These are phyloP conservation scores for Oreochromis spilurus DNA, from an alignment of 2,113 vertebrate species.

Conservation along the genomic window DNA sequence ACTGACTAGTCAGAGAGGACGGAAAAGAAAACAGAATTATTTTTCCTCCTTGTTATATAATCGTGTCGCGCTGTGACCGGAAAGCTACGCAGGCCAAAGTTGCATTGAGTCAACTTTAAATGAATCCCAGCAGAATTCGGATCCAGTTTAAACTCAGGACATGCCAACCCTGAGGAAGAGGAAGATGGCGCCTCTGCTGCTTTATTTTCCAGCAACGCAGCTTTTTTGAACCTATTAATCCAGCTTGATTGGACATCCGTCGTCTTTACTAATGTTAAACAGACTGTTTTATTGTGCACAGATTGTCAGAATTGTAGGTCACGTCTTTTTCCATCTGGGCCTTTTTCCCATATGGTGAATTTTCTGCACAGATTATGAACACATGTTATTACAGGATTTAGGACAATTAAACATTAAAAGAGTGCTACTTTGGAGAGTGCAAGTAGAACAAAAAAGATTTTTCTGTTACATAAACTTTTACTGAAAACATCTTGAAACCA, in stretches of 20 bases:
- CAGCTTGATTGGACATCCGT: background rate
- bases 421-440: background rate
- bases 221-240: background rate
- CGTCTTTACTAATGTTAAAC: background rate
- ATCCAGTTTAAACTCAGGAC: background rate
- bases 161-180: background rate
- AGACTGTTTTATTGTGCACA: background rate
- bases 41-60: background rate
- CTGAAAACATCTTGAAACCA: background rate
- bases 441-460: background rate
- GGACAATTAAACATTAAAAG: background rate
- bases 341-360: background rate
- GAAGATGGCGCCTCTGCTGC: background rate
- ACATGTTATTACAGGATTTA: background rate
- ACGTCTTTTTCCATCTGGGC: background rate
- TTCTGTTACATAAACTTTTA: background rate
- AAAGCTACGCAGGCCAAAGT: background rate
- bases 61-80: background rate
- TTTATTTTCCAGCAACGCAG: background rate
- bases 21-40: background rate
- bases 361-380: background rate
- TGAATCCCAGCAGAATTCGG: background rate
- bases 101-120: background rate
- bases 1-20: background rate
- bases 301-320: background rate